Percentiles rank a stretch among this genome's conserved stretches.
phyloP scores from a whole-genome alignment of 2,797 vertebrate genomes.

The Gobio occitaniae region DNA sequence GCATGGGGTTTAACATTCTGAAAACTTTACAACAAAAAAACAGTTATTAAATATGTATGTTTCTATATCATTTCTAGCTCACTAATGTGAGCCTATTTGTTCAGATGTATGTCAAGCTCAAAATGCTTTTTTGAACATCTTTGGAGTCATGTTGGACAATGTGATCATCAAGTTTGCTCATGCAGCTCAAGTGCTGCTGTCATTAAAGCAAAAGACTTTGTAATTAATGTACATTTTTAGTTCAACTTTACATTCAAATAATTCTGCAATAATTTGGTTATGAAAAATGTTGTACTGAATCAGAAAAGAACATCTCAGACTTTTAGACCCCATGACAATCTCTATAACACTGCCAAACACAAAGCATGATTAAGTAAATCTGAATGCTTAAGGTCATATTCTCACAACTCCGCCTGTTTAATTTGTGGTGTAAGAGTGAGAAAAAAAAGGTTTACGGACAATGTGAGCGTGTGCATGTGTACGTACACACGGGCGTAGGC shows the following conservation, averaged over 20 bases:
- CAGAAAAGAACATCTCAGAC: not conserved
- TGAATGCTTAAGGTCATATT: conserved; percentile 25
- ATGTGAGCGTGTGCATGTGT: conserved; percentile 34
- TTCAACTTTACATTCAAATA: not conserved
- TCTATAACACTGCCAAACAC: not conserved
- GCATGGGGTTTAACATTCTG: not conserved
- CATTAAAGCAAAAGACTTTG: not conserved
- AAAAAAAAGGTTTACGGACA: not conserved
- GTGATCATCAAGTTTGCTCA: not conserved
- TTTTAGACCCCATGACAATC: conserved; percentile 4
- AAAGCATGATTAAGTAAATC: not conserved
- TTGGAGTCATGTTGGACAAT: not conserved
- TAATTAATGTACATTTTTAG: not conserved
- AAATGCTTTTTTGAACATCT: not conserved
- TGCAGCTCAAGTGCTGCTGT: not conserved
- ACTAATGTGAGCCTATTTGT: not conserved
- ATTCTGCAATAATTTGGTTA: not conserved
- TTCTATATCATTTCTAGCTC: not conserved
- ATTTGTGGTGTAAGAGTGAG: conserved; percentile 30
- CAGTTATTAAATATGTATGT: not conserved
- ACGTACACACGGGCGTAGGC: conserved; percentile 47
- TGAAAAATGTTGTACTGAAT: not conserved
- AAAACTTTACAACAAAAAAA: not conserved
- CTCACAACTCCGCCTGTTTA: conserved; percentile 19
- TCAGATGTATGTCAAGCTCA: conserved; percentile 1